Evolutionary conservation across 2,888 invertebrate genomes (phyloP).

Genomic region (Pammene aurita): DNA sequence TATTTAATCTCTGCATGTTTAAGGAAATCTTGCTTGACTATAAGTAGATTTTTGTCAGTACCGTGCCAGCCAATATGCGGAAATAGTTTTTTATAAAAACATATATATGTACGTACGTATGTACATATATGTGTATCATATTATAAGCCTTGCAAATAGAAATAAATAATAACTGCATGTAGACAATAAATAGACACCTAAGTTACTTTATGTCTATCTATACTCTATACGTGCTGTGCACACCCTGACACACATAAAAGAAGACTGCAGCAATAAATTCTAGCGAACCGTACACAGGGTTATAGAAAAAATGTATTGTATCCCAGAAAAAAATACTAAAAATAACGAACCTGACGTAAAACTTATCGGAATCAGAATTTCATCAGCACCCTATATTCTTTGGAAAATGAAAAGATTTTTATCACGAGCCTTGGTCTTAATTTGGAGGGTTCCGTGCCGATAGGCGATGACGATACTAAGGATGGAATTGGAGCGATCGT

Average conservation of each 20-base stretch:
- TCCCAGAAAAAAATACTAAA: constrained; percentile 30
- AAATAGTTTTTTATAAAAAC: no score
- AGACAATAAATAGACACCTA: no score
- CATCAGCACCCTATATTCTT: constrained; percentile 37
- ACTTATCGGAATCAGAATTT: constrained; percentile 40
- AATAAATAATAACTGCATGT: no score
- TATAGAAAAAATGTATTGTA: constrained; percentile 33
- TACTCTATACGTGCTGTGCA: no score
- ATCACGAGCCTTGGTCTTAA: constrained; percentile 20
- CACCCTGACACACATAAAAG: constrained; percentile 17
- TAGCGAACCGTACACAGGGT: background rate
- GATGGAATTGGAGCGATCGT: constrained; percentile 3
- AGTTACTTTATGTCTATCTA: no score
- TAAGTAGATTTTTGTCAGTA: no score
- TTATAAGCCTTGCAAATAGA: no score
- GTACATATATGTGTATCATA: no score
- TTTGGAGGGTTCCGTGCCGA: constrained; percentile 18
- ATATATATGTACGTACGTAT: no score
- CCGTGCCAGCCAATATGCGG: no score
- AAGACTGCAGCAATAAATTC: constrained; percentile 25
- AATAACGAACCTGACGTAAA: constrained; percentile 35
- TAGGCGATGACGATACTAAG: background rate
- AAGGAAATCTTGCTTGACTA: no score
- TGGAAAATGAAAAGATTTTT: constrained; percentile 31
- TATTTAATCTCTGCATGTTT: no score